Percentiles rank a stretch among this genome's conserved stretches.
These are phyloP conservation scores for Melanotaenia duboulayi DNA, from an alignment of 2,113 vertebrate species.

Conservation along the genomic window DNA sequence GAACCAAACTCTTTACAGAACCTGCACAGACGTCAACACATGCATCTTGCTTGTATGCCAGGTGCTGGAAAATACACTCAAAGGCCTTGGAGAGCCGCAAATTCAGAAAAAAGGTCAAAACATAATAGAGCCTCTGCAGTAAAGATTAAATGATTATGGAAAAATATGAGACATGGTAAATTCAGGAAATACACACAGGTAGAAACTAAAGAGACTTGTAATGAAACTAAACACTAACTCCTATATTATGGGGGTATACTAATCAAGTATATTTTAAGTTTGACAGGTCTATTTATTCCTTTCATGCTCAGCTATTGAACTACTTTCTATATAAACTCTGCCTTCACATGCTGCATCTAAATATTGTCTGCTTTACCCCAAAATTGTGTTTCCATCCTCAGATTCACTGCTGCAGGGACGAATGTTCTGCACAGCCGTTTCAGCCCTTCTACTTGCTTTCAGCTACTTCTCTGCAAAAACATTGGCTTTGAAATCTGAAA, in stretches of 20 bases:
- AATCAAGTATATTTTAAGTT: neutral
- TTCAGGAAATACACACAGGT: constrained; percentile 18
- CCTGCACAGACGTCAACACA: neutral
- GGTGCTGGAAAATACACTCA: constrained; percentile 22
- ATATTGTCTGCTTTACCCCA: neutral
- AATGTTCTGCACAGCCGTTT: neutral
- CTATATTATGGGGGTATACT: neutral
- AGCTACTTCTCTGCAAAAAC: neutral
- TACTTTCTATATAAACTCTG: neutral
- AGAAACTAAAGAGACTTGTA: neutral
- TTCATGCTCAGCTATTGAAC: neutral
- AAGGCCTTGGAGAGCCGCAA: neutral
- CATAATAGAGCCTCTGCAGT: constrained; percentile 17
- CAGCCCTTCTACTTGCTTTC: neutral
- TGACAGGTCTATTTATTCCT: neutral
- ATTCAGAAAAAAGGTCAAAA: constrained; percentile 17
- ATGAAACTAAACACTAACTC: neutral
- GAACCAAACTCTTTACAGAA: neutral
- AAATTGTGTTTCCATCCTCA: neutral
- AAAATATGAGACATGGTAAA: constrained; percentile 9
- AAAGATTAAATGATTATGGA: constrained; percentile 13
- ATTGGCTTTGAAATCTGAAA: neutral
- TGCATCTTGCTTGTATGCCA: neutral
- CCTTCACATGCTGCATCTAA: neutral
- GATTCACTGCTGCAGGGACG: neutral